Conservation (phyloP, 2,888 invertebrate species). For the Ceriagrion tenellum region DNA sequence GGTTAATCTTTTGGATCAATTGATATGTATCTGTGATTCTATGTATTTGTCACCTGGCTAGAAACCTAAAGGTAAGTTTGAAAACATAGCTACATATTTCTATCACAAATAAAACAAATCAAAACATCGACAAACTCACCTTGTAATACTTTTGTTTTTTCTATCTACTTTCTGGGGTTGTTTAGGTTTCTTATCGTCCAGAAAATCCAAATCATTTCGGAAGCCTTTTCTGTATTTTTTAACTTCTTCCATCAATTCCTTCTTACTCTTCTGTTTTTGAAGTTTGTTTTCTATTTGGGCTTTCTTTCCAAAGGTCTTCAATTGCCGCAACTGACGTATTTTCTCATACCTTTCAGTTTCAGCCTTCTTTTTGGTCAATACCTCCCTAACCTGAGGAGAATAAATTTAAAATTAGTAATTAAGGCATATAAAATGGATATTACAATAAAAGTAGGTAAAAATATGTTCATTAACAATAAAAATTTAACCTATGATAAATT, state of each 20-base stretch:
- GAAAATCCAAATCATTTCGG: conserved; percentile 88
- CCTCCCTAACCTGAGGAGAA: conserved; percentile 84
- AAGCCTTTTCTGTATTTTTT: conserved; percentile 95
- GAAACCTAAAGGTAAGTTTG: no score
- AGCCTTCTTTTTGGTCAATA: conserved; percentile 90
- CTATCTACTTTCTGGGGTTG: conserved; percentile 68
- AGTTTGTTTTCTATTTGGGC: conserved; percentile 91
- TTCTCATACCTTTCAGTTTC: conserved; percentile 93
- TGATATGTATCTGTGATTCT: no score
- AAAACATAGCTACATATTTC: no score
- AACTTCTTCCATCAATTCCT: conserved; percentile 93
- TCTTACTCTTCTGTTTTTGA: conserved; percentile 93
- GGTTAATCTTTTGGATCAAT: no score
- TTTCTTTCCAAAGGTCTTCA: conserved; percentile 95
- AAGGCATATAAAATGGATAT: background rate
- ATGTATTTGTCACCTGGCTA: no score
- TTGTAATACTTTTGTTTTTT: conserved; percentile 25
- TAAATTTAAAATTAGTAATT: background rate
- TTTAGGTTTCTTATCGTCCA: conserved; percentile 83
- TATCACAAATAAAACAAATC: no score
- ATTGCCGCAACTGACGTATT: conserved; percentile 91
- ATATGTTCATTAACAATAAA: no score
- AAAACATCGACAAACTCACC: background rate
- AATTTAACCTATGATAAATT: no score
- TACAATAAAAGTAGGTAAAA: background rate